Evolutionary conservation across 2,797 vertebrate genomes (phyloP), one percentile per base, ranked within the genome.

Genomic region (Orestias chungarensis): DNA sequence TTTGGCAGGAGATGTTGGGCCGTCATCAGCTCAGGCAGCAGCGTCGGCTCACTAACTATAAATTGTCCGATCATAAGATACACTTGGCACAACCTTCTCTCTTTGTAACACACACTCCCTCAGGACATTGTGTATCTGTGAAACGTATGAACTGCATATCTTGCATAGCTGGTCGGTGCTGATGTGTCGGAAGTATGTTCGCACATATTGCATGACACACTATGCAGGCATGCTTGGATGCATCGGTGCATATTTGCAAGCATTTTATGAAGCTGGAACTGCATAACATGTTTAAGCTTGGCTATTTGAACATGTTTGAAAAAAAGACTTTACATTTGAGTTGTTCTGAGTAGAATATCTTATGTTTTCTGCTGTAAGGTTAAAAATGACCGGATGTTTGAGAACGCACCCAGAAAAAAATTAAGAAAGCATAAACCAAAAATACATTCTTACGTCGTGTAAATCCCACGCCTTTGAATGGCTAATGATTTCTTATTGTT

Each of bases 41-140:
- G 74, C 66, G 62, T 62, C 68, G 70, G 50, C 82, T 80, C 79
- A 46, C 71, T 40, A 61, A 81, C 82, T 84, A 86, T 90, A 88
- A 89, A 89, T 85, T 89, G 40, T 79, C 71, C 66, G 79, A 89
- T 88, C 82, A 88, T 69, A 73, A 87, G 78, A 89, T 80, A 75
- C 78, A 79, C 81, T 87, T 90, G 89, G 83, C 83, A 78, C 68
- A 67, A 46, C 66, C 31, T 57, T 47, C 25, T 57, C 38, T 70
- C 44, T 27, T 71, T 68, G 38, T 43, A 64, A 65, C 69, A 38
- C 64, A 62, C 42, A 43, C 68, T 73, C 70, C 62, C 73, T 71
- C 71, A 65, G 78, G 73, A 84, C 82, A 76, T 73, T 76, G 72
- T 78, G 54, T 80, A 71, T 76, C 73, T 66, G 38, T 83, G 66